Evolutionary conservation across 1,140 invertebrate genomes (phyloP).

Genomic region (Theocolax elegans): DNA sequence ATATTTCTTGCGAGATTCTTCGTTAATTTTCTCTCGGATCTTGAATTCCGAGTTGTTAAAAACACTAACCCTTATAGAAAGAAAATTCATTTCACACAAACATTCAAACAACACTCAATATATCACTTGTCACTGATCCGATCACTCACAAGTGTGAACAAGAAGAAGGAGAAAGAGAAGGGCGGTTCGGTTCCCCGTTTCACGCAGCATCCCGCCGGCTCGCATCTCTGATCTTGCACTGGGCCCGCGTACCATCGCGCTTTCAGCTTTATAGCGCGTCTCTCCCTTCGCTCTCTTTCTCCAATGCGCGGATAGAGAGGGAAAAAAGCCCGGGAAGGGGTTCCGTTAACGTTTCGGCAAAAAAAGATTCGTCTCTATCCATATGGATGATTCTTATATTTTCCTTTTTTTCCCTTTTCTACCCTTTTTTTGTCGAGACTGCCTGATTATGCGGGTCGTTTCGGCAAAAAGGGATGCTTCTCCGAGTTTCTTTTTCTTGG

Average conservation of each 20-base stretch:
- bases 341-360: conserved; percentile 33
- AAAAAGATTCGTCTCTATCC: neutral
- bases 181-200: conserved; percentile 43
- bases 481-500: no score
- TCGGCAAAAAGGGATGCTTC: no score
- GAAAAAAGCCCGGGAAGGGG: neutral
- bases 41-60: no score
- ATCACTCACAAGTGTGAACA: conserved; percentile 58
- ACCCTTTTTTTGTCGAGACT: no score
- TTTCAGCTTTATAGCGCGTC: conserved; percentile 63
- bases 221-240: conserved; percentile 65
- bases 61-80: no score
- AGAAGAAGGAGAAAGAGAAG: conserved; percentile 47
- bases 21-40: no score
- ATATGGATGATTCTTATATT: no score
- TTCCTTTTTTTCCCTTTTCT: no score
- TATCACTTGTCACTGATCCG: neutral
- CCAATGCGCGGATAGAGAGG: neutral
- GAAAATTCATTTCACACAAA: no score
- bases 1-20: no score
- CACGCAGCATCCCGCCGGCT: conserved; percentile 60
- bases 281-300: conserved; percentile 12
- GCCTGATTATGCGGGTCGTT: no score
- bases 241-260: conserved; percentile 58
- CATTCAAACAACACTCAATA: no score